Evolutionary conservation across 2,113 vertebrate species (phyloP).

Genomic region (mouse (Mus musculus)): DNA sequence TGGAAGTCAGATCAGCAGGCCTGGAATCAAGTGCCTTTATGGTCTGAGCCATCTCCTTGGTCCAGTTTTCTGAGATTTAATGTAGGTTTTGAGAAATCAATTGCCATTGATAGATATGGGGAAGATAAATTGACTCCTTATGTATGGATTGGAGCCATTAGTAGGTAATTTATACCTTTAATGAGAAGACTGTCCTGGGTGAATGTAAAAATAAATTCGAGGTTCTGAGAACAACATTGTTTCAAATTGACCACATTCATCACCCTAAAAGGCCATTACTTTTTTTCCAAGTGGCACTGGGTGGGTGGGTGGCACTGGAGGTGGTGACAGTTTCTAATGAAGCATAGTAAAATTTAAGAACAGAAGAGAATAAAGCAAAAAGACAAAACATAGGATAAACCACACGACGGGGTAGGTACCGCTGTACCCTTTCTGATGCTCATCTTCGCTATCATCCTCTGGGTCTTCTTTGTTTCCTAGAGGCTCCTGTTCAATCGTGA

Average conservation of each 20-base stretch:
- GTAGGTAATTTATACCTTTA: slow-evolving; percentile 63
- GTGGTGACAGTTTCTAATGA: not conserved
- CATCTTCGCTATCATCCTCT: slow-evolving; percentile 55
- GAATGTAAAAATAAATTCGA: slow-evolving; percentile 9
- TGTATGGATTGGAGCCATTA: slow-evolving; percentile 23
- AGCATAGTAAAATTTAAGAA: slow-evolving; percentile 19
- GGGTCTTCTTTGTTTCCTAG: slow-evolving; percentile 65
- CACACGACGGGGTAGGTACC: not conserved
- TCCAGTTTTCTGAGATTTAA: slow-evolving; percentile 1
- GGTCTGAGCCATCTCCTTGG: not conserved
- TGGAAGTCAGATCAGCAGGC: not conserved
- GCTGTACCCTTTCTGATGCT: slow-evolving; percentile 82
- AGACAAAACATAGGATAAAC: not conserved
- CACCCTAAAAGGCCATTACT: not conserved
- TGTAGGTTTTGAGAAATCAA: slow-evolving; percentile 48
- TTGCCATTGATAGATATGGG: slow-evolving; percentile 44
- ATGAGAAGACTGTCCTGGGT: slow-evolving; percentile 44
- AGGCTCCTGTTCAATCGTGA: slow-evolving; percentile 76
- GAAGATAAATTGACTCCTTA: slow-evolving; percentile 66
- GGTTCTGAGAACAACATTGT: not conserved
- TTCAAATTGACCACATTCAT: slow-evolving; percentile 23
- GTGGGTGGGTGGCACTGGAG: not conserved
- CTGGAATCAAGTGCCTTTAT: not conserved
- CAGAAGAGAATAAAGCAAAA: not conserved
- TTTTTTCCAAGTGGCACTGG: slow-evolving; percentile 37